Conservation (phyloP, 2,888 invertebrate species). For the Cheilosia impressa region DNA sequence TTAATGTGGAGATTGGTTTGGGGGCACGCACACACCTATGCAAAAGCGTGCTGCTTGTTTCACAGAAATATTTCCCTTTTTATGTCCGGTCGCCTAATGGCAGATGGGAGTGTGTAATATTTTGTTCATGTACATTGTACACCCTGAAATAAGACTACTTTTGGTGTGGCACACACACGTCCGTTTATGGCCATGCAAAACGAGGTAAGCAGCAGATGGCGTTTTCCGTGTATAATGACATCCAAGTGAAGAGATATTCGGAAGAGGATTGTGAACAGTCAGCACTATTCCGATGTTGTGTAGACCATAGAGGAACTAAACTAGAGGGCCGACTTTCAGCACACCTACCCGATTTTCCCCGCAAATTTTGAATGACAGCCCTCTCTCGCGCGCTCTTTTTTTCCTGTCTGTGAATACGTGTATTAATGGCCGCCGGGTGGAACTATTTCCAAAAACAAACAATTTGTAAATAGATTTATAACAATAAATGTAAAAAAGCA, state of each 20-base stretch:
- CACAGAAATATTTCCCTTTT: constrained; percentile 5
- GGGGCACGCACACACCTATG: not conserved
- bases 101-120: constrained; percentile 36
- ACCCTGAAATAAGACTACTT: constrained; percentile 68
- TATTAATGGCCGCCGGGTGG: too few relatives aligned
- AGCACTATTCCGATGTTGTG: constrained; percentile 43
- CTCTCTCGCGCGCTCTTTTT: too few relatives aligned
- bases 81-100: not conserved
- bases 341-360: too few relatives aligned
- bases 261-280: constrained; percentile 58
- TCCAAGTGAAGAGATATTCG: constrained; percentile 62
- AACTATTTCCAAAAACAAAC: too few relatives aligned
- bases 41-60: constrained; percentile 12
- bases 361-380: too few relatives aligned
- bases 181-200: constrained; percentile 57
- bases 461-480: too few relatives aligned
- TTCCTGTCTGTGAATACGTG: too few relatives aligned
- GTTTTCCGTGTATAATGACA: constrained; percentile 65
- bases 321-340: too few relatives aligned
- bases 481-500: too few relatives aligned
- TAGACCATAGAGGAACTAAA: too few relatives aligned
- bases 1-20: constrained; percentile 7
- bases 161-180: constrained; percentile 46
- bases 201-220: constrained; percentile 59
- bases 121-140: constrained; percentile 52